A percentile compares a stretch with the other conserved stretches of the same genome.
Evolutionary conservation across 2,888 invertebrate species (phyloP).

Genomic region (Nipponacmea schrenckii): DNA sequence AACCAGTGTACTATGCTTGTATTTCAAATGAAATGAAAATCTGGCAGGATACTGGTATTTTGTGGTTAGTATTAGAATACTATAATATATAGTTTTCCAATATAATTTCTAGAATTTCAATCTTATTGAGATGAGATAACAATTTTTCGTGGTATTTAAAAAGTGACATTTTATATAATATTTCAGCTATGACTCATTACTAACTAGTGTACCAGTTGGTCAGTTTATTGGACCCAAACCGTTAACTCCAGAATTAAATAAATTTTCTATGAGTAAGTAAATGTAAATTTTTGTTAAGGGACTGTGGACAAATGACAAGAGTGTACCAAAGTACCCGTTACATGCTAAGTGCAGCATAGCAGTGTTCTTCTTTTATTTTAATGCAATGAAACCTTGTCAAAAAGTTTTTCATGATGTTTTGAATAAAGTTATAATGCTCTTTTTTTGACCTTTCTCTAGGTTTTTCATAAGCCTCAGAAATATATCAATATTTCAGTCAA

Average conservation of each 20-base stretch:
- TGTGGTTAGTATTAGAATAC: slow-evolving; percentile 39
- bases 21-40: slow-evolving; percentile 42
- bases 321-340: no score
- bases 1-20: slow-evolving; percentile 44
- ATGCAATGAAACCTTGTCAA: no score
- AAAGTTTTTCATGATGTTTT: no score
- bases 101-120: background rate
- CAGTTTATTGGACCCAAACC: slow-evolving; percentile 49
- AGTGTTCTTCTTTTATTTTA: no score
- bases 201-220: slow-evolving; percentile 44
- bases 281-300: background rate
- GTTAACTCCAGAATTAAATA: slow-evolving; percentile 43
- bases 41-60: slow-evolving; percentile 52
- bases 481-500: no score
- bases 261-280: slow-evolving; percentile 51
- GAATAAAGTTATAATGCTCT: no score
- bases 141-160: no score
- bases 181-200: slow-evolving; percentile 47
- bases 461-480: no score
- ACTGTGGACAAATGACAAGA: no score
- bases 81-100: background rate
- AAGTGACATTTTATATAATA: slow-evolving; percentile 5
- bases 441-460: no score
- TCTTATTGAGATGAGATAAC: no score
- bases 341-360: no score